Evolutionary conservation across 1,140 invertebrate genomes (phyloP).

Genomic region (Macrobrachium nipponense): DNA sequence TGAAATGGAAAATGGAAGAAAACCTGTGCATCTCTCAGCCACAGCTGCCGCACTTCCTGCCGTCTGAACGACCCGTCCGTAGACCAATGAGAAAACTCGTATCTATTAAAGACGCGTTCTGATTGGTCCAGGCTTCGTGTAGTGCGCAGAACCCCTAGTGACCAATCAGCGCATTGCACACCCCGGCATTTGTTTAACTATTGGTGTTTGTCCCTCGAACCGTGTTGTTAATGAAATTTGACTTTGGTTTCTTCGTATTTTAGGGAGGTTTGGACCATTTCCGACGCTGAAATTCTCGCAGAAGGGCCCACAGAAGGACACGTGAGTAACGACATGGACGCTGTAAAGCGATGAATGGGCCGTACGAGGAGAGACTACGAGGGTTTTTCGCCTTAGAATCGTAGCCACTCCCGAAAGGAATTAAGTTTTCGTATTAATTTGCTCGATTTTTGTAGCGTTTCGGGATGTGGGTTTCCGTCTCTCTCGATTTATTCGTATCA

Average conservation of each 20-base stretch:
- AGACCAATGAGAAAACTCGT: constrained; percentile 4
- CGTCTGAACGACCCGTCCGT: background rate
- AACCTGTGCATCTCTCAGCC: background rate
- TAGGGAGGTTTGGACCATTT: background rate
- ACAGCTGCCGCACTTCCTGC: constrained; percentile 42
- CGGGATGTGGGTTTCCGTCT: no score
- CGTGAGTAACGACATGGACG: no score
- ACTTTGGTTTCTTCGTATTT: constrained; percentile 7
- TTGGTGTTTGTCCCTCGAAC: constrained; percentile 51
- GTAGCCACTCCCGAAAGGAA: no score
- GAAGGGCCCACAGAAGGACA: background rate
- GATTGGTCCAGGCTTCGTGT: background rate
- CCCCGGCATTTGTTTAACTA: constrained; percentile 60
- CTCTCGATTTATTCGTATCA: no score
- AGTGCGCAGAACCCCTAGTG: constrained; percentile 35
- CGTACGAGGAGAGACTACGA: no score
- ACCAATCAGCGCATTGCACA: constrained; percentile 49
- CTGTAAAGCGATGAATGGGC: no score
- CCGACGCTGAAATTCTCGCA: background rate
- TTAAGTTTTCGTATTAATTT: no score
- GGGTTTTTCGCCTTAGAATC: no score
- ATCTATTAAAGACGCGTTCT: background rate
- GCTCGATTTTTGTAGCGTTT: no score
- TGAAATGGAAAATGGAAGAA: no score
- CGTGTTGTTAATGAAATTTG: background rate